Conservation (phyloP, 1,140 invertebrate species). For the Drosophila murphyi region DNA sequence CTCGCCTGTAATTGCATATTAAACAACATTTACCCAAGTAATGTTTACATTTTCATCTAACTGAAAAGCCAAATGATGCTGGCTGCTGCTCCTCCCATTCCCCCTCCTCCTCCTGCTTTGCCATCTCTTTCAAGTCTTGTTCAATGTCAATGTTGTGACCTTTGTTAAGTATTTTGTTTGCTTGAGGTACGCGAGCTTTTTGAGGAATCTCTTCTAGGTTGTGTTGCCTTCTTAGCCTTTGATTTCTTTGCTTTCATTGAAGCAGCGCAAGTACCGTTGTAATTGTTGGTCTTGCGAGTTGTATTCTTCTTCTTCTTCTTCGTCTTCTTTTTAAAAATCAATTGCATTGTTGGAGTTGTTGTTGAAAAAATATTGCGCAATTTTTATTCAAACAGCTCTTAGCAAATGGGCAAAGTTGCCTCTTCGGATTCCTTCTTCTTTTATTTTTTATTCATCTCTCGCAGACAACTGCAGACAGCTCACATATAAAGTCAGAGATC, state of each 20-base stretch:
- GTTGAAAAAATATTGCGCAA: slow-evolving; percentile 77
- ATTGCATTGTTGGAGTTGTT: slow-evolving; percentile 73
- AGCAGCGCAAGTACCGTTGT: slow-evolving; percentile 72
- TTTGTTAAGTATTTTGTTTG: slow-evolving; percentile 81
- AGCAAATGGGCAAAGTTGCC: slow-evolving; percentile 30
- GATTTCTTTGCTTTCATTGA: slow-evolving; percentile 50
- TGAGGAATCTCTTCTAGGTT: slow-evolving; percentile 56
- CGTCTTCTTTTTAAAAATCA: slow-evolving; percentile 66
- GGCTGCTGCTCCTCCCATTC: background rate
- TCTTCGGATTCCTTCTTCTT: slow-evolving; percentile 4
- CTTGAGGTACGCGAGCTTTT: slow-evolving; percentile 24
- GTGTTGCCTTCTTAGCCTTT: slow-evolving; percentile 8
- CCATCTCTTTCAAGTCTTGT: slow-evolving; percentile 48
- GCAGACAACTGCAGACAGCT: slow-evolving; percentile 33
- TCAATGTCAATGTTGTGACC: slow-evolving; percentile 82
- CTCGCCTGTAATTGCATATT: slow-evolving; percentile 76
- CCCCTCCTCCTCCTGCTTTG: slow-evolving; percentile 2
- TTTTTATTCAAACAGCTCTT: slow-evolving; percentile 68
- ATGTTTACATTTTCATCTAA: slow-evolving; percentile 57
- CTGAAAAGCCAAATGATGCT: slow-evolving; percentile 11
- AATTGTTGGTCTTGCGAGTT: slow-evolving; percentile 58
- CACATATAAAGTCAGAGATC: slow-evolving; percentile 11
- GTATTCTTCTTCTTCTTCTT: slow-evolving; percentile 2
- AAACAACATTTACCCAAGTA: slow-evolving; percentile 76
- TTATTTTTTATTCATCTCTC: background rate